A percentile compares a stretch with the other conserved stretches of the same genome.
These are phyloP conservation scores for Xerus inauris DNA, from an alignment of 2,113 vertebrate genomes.

Conservation along the genomic window DNA sequence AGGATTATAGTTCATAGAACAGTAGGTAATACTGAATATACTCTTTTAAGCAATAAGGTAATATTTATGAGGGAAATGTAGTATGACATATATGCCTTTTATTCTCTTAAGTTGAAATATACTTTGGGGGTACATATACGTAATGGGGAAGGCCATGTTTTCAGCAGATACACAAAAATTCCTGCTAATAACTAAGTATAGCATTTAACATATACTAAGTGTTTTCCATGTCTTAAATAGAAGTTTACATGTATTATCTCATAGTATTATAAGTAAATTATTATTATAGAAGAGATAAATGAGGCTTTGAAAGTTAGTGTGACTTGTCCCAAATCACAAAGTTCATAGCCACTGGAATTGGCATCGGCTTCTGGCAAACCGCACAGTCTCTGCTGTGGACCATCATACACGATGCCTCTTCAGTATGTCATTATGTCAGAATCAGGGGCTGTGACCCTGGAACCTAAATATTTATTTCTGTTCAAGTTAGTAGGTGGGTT, in stretches of 20 bases:
- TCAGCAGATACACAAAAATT: not conserved
- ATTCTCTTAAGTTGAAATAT: not conserved
- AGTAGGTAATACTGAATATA: not conserved
- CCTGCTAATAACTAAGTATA: not conserved
- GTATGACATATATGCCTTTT: not conserved
- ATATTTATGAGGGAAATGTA: slow-evolving; percentile 31
- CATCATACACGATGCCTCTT: not conserved
- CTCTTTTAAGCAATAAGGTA: not conserved
- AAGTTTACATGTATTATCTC: not conserved
- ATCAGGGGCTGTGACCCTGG: not conserved
- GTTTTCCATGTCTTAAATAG: not conserved
- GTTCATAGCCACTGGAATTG: not conserved
- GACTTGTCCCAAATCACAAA: not conserved
- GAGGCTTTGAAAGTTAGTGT: not conserved
- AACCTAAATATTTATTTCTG: not conserved
- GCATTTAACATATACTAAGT: not conserved
- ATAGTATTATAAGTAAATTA: not conserved
- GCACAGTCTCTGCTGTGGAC: not conserved
- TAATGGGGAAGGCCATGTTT: not conserved
- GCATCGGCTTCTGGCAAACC: not conserved
- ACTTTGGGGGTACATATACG: not conserved
- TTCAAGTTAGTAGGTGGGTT: not conserved
- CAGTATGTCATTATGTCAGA: not conserved
- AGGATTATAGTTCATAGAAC: not conserved
- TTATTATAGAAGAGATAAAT: not conserved